Evolutionary conservation across 30 jellyfish, hydroid and myxozoan genomes (phyloP), one percentile per base, ranked within the genome.

Genomic region (Rhopilema esculentum): DNA sequence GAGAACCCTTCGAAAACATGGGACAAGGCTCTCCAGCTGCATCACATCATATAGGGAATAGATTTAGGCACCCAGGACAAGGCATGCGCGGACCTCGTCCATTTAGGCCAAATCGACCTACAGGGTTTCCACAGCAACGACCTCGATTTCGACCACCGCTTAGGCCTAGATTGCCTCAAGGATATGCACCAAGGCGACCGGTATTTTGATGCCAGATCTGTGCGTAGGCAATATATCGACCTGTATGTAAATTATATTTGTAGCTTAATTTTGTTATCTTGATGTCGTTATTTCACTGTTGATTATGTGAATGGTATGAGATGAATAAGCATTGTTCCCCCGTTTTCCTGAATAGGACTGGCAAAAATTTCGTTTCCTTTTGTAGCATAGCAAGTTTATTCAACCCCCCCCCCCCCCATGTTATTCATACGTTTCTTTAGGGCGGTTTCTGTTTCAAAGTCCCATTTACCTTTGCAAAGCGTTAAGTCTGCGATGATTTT

Each of bases 131-230:
- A 17, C 90, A 79, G 49, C 82, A 57, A 17, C 31, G 93, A 65
- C 88, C 75, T 49, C 61, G 93, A 27, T 72, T 84, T 57, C 86
- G 96, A 9, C 96, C 96, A 33, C 95, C 95, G 23, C 63, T 65
- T 49, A 69, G 87, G 75, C 91, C 88, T 21, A 69, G 96, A 32
- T 29, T 79, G 40, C 96, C 96, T 9, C 91, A 70, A 61, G 87
- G 87, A 8, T 77, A 7, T 31, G 75, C 89, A 32, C 96, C 96
- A 12, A 69, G 96, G 49, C 57, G 96, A 32, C 96, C 96, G 26
- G 82, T 88, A 49, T 88, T 88, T 48, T 88, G 87, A 78, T 33
- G 57, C 57, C 57, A 40, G n/a, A n/a, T n/a, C n/a, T n/a, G 57
- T 40, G 57, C 6, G 12, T 40, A 12, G 57, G 57, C 6, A 40